Base-by-base conservation (phyloP, 2,888 invertebrate species). In the Harpagoxenus sublaevis region DNA sequence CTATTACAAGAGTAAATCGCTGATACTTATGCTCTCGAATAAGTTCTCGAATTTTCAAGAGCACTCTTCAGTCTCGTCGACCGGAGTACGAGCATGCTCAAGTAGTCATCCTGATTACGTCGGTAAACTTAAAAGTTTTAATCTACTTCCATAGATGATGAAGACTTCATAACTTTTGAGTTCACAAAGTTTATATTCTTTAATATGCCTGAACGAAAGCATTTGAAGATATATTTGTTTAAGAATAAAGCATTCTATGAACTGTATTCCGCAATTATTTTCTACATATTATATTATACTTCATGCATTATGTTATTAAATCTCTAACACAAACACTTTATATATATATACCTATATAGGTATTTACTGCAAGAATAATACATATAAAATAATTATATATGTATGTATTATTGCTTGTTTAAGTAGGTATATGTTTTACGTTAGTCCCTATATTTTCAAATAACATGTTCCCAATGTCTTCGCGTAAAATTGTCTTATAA, bases 101-200 rank as follows among this genome's bases (percentile, higher is more conserved):
- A 85, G 84, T 78, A 75, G 83, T 83, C 84, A 86, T 89, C 87
- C 88, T 85, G 84, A 89, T 89, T 89, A 86, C 84, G 83, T 77
- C 77, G 62, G 83, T 84, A 81, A 84, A 87, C 88, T 85, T 53
- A 53, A 85, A 83, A 74, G 77, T 71, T 82, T 85, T 88, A 85
- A 89, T 85, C 85, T 60, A 55, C 53, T 45, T 68, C 65, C 15
- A 78, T 81, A 84, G 48, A 73, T 79, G 57, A 79, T 73, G 57
- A 57, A 79, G 73, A 84, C 65, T 57, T 65, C 63, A 57, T 73
- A 83, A 73, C 81, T 79, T 81, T 18, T 23, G 18, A 60, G 51
- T 84, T 74, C 62, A 12, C 10, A 31, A 71, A 86, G 84, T 86
- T 75, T 68, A 28, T 68, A 84, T 86, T 87, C 81, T 86, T 84